Evolutionary conservation across 2,888 invertebrate species (phyloP).

Genomic region (Drosophila aldrichi): DNA sequence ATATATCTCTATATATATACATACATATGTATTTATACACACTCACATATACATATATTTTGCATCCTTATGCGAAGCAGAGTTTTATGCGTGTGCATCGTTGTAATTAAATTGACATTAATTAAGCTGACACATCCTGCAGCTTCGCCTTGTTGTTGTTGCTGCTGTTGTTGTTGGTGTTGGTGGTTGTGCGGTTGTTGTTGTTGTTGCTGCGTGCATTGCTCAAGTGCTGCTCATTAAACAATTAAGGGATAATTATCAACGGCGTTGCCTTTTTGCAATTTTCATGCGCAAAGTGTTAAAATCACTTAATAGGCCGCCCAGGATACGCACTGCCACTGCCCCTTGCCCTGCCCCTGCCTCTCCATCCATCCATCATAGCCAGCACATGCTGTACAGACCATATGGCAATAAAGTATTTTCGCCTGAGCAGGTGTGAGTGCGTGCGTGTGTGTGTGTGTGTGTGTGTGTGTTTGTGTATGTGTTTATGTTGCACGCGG

Average conservation of each 20-base stretch:
- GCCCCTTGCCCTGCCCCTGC: background rate
- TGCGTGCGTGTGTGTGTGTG: constrained; percentile 37
- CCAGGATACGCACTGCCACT: constrained; percentile 24
- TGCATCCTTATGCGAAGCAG: background rate
- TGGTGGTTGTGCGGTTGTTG: background rate
- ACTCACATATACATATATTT: background rate
- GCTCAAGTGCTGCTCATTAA: constrained; percentile 79
- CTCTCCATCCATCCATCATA: background rate
- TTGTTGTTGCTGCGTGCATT: constrained; percentile 20
- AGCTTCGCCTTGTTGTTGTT: constrained; percentile 24
- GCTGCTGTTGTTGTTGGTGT: constrained; percentile 19
- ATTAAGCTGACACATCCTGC: constrained; percentile 70
- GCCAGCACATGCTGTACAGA: constrained; percentile 10
- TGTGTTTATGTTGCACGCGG: constrained; percentile 76
- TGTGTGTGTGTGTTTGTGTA: constrained; percentile 43
- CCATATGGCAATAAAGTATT: constrained; percentile 43
- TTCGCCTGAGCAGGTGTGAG: constrained; percentile 39
- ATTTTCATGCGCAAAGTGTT: constrained; percentile 81
- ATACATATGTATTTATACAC: background rate
- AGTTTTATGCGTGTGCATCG: constrained; percentile 21
- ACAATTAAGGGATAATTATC: constrained; percentile 81
- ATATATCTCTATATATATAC: background rate
- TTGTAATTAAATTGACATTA: constrained; percentile 78
- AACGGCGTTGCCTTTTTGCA: constrained; percentile 78
- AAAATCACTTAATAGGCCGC: constrained; percentile 79